Base-by-base conservation (phyloP, 2,888 invertebrate species). In the Pollenia griseotomentosa region DNA sequence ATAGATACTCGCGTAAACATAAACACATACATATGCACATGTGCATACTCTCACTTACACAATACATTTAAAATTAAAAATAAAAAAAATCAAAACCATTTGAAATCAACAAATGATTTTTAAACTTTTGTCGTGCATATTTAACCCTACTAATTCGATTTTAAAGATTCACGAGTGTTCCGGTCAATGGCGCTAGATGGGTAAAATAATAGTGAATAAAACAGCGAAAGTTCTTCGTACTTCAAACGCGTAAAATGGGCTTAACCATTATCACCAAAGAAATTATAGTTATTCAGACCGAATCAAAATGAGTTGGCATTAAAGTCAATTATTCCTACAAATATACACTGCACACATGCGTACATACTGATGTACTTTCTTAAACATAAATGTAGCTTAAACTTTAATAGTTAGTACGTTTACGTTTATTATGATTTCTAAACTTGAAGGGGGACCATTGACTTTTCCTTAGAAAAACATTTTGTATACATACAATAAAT, bases 231-330 rank as follows among this genome's bases (percentile, higher is more conserved):
- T 74, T 70, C 65, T 70, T 33, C 66, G 55, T 82, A 78, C n/a
- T 90, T 91, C 90, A 88, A 90, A 86, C 90, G 91, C 91, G 91
- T 92, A 89, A 92, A 92, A 92, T 92, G 90, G 91, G 92, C 90
- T 91, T 92, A 89, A 91, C 91, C 90, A 65, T 80, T 66, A 74
- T 77, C 78, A 78, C 77, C 57, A 53, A 82, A 68, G 33, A 87
- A 89, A 91, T 91, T 91, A 89, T 88, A 90, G 90, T 90, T 89
- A 91, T 92, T 91, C 89, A 91, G 91, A 89, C 89, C 89, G 89
- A 89, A 91, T 92, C 91, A 90, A 91, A 89, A 65, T 83, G 75
- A 85, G 87, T 57, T 59, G 81, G 59, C 75, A 87, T 85, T 80
- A 85, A 83, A 84, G 79, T 61, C 71, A 83, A 71, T 82, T 84